Base-by-base conservation (phyloP, 2,797 vertebrate genomes). In the Epinephelus awoara region DNA sequence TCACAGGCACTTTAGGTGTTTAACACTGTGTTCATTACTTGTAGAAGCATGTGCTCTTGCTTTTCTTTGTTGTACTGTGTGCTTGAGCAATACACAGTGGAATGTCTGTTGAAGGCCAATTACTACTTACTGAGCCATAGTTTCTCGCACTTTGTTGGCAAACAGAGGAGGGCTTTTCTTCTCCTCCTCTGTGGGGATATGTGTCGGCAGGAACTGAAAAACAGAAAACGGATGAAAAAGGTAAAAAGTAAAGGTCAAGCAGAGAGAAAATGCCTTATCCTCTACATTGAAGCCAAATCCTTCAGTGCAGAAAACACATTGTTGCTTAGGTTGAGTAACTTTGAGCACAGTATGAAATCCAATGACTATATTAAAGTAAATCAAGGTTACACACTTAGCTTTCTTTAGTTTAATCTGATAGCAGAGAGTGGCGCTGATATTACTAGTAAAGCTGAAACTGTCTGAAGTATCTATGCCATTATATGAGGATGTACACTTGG, bases 81-180 rank as follows among this genome's bases (percentile, higher is more conserved):
- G 49, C 52, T 57, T 2, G 2, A 69, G 50, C 64, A 27, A 21
- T 12, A 50, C 29, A 56, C 18, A 8, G 25, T 15, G 29, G 7
- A 76, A 69, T 63, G 54, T 55, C 27, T 17, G 10, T 52, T 47
- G 29, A 17, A 58, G 40, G n/a, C 23, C 49, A 46, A 21, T 23
- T n/a, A 55, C 82, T 44, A 92, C 97, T 90, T 94, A 99, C 98
- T 82, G 84, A 42, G 98, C 97, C 98, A 99, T 99, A 55, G 87
- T 81, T 71, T 92, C 92, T 76, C 98, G 95, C 67, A 99, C 96
- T 90, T 92, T 93, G 88, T 72, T 94, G 54, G 97, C 97, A 92
- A 97, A 98, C 86, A 98, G 93, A 59, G 92, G 11, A 0, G 97
- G 94, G 44, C 94, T 95, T 0, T 92, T 96, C 91, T 96, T 98